phyloP scores from a whole-genome alignment of 2,113 vertebrate species.

The Colistium nudipinnis region DNA sequence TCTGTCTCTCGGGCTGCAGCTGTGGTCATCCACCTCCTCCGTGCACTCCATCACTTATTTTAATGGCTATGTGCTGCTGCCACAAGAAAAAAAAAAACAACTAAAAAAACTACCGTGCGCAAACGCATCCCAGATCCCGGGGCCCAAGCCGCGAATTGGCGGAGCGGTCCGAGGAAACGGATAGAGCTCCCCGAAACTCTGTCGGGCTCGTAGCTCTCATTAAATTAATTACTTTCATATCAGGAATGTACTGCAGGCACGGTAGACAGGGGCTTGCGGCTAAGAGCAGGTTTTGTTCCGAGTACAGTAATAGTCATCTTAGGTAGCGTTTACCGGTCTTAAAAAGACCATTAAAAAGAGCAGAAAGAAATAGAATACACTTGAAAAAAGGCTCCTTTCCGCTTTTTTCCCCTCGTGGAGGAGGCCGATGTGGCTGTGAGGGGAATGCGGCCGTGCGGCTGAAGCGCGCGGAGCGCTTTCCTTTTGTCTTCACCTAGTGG shows the following conservation, averaged over 20 bases:
- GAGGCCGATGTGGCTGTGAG: slow-evolving; percentile 36
- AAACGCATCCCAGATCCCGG: slow-evolving; percentile 62
- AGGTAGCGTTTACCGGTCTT: slow-evolving; percentile 45
- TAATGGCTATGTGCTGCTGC: slow-evolving; percentile 48
- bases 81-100: too few species aligned
- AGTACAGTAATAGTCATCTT: slow-evolving; percentile 50
- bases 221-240: slow-evolving; percentile 74
- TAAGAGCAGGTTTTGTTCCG: slow-evolving; percentile 56
- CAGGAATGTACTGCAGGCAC: slow-evolving; percentile 64
- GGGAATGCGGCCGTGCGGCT: slow-evolving; percentile 36
- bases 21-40: slow-evolving; percentile 63
- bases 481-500: slow-evolving; percentile 55
- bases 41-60: slow-evolving; percentile 39
- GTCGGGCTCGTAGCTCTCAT: slow-evolving; percentile 64
- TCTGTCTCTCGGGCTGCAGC: slow-evolving; percentile 59
- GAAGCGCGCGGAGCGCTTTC: slow-evolving; percentile 40
- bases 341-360: slow-evolving; percentile 60
- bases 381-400: slow-evolving; percentile 26
- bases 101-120: slow-evolving; percentile 50
- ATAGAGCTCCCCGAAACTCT: slow-evolving; percentile 50
- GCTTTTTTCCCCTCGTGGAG: slow-evolving; percentile 44
- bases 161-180: slow-evolving; percentile 42
- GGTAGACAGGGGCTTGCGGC: slow-evolving; percentile 34
- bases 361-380: slow-evolving; percentile 44
- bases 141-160: slow-evolving; percentile 32